Evolutionary conservation across 2,888 invertebrate species (phyloP), one percentile per base, ranked within the genome.

Genomic region (Oegoconia quadripuncta): DNA sequence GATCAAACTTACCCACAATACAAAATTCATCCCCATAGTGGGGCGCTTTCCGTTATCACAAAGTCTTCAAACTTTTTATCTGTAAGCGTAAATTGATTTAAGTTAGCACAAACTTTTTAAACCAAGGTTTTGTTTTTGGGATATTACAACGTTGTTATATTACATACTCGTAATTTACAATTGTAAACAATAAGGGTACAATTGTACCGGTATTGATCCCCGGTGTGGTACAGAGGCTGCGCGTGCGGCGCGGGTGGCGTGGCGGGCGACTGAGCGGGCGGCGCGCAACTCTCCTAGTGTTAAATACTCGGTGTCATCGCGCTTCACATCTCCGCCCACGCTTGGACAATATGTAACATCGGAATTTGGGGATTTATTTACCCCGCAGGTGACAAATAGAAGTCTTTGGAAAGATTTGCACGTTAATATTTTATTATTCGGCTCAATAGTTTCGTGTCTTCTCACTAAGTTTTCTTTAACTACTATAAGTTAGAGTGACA

Each of bases 281-380:
- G 68, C 77, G 70, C 70, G 66, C 69, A 67, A 49, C 69, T 49
- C 64, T 58, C 71, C 68, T 74, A 73, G 78, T 82, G 82, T 82
- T 83, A 86, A 79, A 86, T 82, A 80, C 80, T 76, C 71, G 68
- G 70, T 64, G 72, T 69, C 78, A 70, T 72, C 72, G 70, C 64
- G 74, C 72, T 69, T 58, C 59, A 61, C 67, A 73, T 72, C 72
- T 70, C 71, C 70, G 72, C 70, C 64, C 60, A 60, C 67, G 62
- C 70, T 59, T n/a, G 9, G 1, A 39, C 41, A 48, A 61, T 62
- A 68, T 59, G 50, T 59, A 61, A 64, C 54, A 52, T 47, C 57
- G 44, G 55, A 64, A 54, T 64, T 73, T 64, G 52, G 59, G 61
- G 59, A 69, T 18, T 9, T 27, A 26, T 32, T 32, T 38, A 26